Base-by-base conservation (phyloP, 2,113 vertebrate species). In the Sphyrna mokarran region DNA sequence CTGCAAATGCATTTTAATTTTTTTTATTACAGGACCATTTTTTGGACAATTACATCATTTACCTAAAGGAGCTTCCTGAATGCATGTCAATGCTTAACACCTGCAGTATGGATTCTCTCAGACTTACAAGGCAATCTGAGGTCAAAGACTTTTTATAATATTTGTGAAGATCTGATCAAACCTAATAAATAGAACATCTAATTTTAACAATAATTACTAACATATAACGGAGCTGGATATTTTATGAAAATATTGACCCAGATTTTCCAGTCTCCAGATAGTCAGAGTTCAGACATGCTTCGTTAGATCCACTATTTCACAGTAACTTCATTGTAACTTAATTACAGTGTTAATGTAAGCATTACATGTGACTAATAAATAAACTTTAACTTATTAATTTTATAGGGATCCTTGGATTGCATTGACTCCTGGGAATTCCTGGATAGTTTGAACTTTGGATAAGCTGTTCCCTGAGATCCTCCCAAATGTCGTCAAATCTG, bases 41-140 rank as follows among this genome's bases (percentile, higher is more conserved):
- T 97, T 97, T 99, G 97, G 98, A 99, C 96, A 98, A 98, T 96
- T 99, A 99, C 0, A 98, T 99, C 96, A 98, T 98, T 68, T 99
- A 99, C 96, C 97, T 99, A 96, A 98, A 98, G 97, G 99, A 99
- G 96, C 97, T 99, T 54, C 99, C 99, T 10, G 99, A 99, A 96
- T 99, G 99, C 96, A 98, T 99, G 96, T 98, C 98, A 0, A 97
- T 98, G 95, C 98, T 99, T 96, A 98, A 98, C 20, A 97, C 98
- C 96, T 96, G 97, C 8, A 85, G 96, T 33, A 96, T 97, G 96
- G 97, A 96, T 95, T 97, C 97, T 61, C 80, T 96, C 83, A 97
- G 97, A 83, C 94, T 97, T 2, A 96, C 96, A 9, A 95, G 96
- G 48, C 96, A 97, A 3, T 96, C 97, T 48, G 97, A 98, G 97